Conservation (phyloP, 2,113 vertebrate species). For the Lethenteron reissneri region DNA sequence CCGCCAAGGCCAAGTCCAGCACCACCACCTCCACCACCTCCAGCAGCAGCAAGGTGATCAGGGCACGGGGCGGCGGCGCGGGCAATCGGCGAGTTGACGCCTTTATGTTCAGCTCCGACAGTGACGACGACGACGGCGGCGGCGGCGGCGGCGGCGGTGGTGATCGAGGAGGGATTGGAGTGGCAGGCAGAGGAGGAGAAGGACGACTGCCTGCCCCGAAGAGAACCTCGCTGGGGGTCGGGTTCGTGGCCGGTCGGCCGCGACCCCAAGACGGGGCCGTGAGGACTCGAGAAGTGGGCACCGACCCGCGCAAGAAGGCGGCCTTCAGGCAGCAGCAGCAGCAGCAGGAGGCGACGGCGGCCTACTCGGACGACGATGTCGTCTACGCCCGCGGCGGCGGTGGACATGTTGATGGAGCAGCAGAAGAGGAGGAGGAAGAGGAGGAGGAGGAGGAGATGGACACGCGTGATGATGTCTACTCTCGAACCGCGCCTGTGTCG, state of each 20-base stretch:
- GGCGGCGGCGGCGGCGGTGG: no score
- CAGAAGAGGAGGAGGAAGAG: neutral
- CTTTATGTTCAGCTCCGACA: conserved; percentile 12
- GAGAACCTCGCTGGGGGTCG: conserved; percentile 7
- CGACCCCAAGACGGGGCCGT: conserved; percentile 26
- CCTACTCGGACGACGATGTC: neutral
- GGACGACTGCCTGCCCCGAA: no score
- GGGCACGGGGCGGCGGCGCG: no score
- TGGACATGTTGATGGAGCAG: no score
- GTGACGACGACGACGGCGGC: neutral
- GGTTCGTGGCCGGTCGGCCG: conserved; percentile 26
- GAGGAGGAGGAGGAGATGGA: no score
- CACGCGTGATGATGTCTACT: neutral
- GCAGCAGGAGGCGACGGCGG: neutral
- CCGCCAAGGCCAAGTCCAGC: no score
- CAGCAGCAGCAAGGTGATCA: no score
- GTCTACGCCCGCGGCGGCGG: neutral
- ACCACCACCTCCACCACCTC: no score
- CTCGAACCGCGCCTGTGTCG: neutral
- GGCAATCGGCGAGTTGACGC: neutral
- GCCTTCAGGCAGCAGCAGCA: conserved; percentile 22
- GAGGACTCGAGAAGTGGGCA: conserved; percentile 21
- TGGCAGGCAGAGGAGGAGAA: no score
- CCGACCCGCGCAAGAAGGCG: conserved; percentile 30
- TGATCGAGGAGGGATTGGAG: neutral